These are phyloP conservation scores for Strongylocentrotus purpuratus DNA, from an alignment of 35 echinoderm and acorn worm genomes.

Conservation along the genomic window DNA sequence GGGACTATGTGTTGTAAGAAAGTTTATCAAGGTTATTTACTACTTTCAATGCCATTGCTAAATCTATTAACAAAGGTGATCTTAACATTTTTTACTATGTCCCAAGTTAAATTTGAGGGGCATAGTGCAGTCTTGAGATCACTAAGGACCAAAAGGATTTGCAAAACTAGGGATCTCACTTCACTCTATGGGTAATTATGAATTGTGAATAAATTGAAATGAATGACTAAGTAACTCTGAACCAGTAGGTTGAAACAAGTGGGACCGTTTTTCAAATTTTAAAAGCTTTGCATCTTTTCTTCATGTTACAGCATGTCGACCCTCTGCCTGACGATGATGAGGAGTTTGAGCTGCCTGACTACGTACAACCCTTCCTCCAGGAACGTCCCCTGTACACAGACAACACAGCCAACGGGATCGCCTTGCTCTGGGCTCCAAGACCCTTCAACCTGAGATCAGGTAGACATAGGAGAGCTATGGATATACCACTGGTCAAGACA, in stretches of 20 bases:
- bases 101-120: too few relatives aligned
- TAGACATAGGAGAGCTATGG: conserved; percentile 85
- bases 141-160: too few relatives aligned
- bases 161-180: too few relatives aligned
- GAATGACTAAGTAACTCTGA: background rate
- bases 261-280: background rate
- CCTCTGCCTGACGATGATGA: conserved; percentile 92
- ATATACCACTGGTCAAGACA: conserved; percentile 86
- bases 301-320: conserved; percentile 62
- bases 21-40: too few relatives aligned
- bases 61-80: too few relatives aligned
- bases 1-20: too few relatives aligned
- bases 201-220: too few relatives aligned
- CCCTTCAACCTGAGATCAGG: conserved; percentile 95
- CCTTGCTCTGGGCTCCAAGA: conserved; percentile 91
- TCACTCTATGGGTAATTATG: too few relatives aligned
- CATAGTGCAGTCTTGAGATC: too few relatives aligned
- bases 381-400: conserved; percentile 97
- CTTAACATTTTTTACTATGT: too few relatives aligned
- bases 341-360: conserved; percentile 97
- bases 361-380: conserved; percentile 86
- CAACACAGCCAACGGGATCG: conserved; percentile 96
- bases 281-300: background rate
- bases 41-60: too few relatives aligned
- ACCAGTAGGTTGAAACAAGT: background rate